Evolutionary conservation across 1,140 invertebrate species (phyloP).

Genomic region (Ladona fulva): DNA sequence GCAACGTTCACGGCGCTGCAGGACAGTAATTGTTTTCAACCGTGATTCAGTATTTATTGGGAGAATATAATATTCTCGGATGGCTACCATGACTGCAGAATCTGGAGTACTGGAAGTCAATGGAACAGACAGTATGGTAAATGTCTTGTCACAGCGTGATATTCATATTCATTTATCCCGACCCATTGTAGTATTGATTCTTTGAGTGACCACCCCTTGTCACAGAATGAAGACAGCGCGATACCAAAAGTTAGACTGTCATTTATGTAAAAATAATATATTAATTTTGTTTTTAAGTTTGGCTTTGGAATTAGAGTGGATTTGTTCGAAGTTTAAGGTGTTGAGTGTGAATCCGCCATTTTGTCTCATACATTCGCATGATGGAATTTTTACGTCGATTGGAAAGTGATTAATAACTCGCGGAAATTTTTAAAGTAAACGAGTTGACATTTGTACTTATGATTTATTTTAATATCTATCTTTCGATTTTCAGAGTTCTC

Average conservation of each 20-base stretch:
- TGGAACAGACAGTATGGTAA: not conserved
- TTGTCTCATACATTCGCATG: not conserved
- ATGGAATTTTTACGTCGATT: not conserved
- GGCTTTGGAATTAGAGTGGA: not conserved
- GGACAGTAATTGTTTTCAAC: no score
- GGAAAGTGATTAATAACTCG: not conserved
- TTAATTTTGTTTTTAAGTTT: not conserved
- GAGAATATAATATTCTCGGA: not conserved
- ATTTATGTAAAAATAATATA: no score
- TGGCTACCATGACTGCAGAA: not conserved
- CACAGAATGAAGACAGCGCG: no score
- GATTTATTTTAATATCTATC: no score
- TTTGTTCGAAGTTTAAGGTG: not conserved
- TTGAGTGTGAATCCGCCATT: not conserved
- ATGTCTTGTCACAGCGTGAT: not conserved
- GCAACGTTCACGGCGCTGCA: no score
- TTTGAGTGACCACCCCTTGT: no score
- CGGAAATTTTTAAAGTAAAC: no score
- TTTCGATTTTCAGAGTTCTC: not conserved
- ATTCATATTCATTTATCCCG: no score
- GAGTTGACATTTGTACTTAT: no score
- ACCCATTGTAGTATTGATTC: no score
- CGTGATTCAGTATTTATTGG: no score
- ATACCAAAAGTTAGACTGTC: no score
- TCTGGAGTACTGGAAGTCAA: not conserved